These are phyloP conservation scores for Neuroterus valhalla DNA, from an alignment of 1,140 invertebrate species.

Conservation along the genomic window DNA sequence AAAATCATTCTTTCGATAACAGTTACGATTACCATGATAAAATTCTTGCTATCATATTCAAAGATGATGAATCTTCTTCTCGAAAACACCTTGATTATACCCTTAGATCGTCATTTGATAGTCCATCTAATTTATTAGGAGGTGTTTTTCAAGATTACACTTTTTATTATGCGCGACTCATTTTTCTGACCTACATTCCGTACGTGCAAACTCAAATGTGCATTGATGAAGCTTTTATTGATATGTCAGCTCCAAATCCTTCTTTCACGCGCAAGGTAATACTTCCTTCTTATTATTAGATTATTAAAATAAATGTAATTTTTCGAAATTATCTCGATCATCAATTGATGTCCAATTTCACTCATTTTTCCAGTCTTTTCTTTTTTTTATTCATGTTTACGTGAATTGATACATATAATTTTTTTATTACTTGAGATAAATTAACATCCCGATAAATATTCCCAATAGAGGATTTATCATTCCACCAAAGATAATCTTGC, in stretches of 20 bases:
- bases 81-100: neutral
- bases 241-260: neutral
- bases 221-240: conserved; percentile 13
- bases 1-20: conserved; percentile 3
- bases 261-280: conserved; percentile 1
- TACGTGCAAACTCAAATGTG: conserved; percentile 18
- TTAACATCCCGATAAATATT: neutral
- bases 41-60: neutral
- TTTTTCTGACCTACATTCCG: neutral
- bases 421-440: neutral
- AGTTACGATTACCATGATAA: neutral
- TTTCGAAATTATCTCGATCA: too few relatives aligned
- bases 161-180: neutral
- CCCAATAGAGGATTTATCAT: neutral
- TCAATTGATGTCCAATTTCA: too few relatives aligned
- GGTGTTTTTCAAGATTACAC: neutral
- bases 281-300: too few relatives aligned
- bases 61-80: neutral
- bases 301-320: too few relatives aligned
- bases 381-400: too few relatives aligned
- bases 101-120: neutral
- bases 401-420: too few relatives aligned
- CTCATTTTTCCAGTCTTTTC: too few relatives aligned
- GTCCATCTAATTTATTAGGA: neutral
- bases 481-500: conserved; percentile 12